A percentile compares a stretch with the other conserved stretches of the same genome.
These are phyloP conservation scores for Ctenoplectra terminalis DNA, from an alignment of 1,140 invertebrate genomes.

Conservation along the genomic window DNA sequence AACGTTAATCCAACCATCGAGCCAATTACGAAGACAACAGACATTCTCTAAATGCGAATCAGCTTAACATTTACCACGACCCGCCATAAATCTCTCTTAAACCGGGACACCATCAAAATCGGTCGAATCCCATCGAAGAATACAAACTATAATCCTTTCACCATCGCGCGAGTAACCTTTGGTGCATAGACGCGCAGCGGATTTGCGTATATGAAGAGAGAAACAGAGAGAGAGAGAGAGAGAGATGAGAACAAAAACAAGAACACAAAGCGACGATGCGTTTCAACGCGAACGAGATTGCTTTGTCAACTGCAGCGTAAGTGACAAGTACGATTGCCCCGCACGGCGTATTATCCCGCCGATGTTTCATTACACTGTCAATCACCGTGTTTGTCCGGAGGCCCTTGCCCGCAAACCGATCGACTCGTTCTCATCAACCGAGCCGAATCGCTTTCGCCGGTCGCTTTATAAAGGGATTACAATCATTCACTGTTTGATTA, in stretches of 20 bases:
- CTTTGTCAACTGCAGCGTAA: slow-evolving; percentile 51
- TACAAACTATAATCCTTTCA: neutral
- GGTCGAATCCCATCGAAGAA: neutral
- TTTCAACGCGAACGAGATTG: slow-evolving; percentile 26
- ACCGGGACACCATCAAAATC: neutral
- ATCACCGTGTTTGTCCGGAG: slow-evolving; percentile 46
- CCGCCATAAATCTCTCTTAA: neutral
- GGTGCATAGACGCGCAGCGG: neutral
- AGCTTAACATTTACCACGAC: neutral
- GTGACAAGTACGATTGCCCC: slow-evolving; percentile 40
- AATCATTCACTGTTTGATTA: slow-evolving; percentile 74
- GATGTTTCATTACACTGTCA: slow-evolving; percentile 54
- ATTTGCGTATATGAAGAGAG: no score
- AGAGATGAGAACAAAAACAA: neutral
- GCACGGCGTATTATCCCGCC: slow-evolving; percentile 36
- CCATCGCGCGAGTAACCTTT: neutral
- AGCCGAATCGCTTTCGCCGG: slow-evolving; percentile 57
- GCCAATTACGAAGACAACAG: neutral
- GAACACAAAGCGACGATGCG: neutral
- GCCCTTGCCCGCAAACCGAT: slow-evolving; percentile 49
- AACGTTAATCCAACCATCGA: neutral
- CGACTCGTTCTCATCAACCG: slow-evolving; percentile 45
- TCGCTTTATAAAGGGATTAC: slow-evolving; percentile 77
- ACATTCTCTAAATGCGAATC: neutral
- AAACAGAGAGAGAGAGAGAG: no score